These are phyloP conservation scores for Brachystomella parvula DNA, from an alignment of 1,140 invertebrate species.

Conservation along the genomic window DNA sequence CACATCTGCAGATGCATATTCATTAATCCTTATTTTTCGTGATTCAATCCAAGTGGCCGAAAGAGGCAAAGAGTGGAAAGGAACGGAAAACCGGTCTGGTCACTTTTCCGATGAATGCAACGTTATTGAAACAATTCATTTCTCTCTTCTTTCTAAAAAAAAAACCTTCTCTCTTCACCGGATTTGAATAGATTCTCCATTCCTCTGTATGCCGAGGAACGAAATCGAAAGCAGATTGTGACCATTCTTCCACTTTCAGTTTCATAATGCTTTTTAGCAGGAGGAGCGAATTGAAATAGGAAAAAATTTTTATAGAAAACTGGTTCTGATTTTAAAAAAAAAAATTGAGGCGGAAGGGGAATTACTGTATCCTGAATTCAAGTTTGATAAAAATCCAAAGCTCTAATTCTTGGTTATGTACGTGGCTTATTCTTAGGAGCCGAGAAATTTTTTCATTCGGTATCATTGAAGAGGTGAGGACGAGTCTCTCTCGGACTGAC, in stretches of 20 bases:
- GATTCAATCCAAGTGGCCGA: background rate
- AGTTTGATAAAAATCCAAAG: background rate
- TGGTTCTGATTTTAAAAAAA: background rate
- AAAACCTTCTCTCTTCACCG: background rate
- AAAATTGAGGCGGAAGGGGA: background rate
- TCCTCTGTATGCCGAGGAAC: too few relatives aligned
- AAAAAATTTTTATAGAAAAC: background rate
- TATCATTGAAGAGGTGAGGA: background rate
- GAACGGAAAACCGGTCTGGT: conserved; percentile 21
- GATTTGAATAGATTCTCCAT: conserved; percentile 9
- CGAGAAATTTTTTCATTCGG: background rate
- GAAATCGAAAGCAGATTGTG: background rate
- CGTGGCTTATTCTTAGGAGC: background rate
- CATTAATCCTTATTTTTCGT: too few relatives aligned
- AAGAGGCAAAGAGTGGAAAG: background rate
- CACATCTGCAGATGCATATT: conserved; percentile 7
- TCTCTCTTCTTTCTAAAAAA: conserved; percentile 4
- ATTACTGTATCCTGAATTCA: background rate
- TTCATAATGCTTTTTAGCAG: background rate
- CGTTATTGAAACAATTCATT: background rate
- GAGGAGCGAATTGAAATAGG: too few relatives aligned
- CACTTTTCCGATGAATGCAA: conserved; percentile 11
- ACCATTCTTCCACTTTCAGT: conserved; percentile 16
- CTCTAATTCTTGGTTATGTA: background rate
- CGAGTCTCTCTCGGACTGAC: conserved; percentile 10